phyloP scores from a whole-genome alignment of 2,113 vertebrate genomes.

The Pelmatolapia mariae region DNA sequence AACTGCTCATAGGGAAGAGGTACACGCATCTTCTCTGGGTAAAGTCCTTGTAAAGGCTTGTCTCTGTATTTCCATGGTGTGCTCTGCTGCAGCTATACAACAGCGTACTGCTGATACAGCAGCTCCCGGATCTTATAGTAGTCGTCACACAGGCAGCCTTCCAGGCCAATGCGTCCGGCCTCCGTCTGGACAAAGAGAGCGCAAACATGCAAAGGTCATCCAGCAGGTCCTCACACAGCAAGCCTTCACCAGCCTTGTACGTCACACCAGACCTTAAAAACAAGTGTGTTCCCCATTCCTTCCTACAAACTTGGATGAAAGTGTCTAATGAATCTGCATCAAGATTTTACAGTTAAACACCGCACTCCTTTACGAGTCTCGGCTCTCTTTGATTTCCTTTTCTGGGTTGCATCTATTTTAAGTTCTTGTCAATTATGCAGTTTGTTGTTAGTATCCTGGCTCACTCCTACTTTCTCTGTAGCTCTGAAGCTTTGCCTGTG shows the following conservation, averaged over 20 bases:
- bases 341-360: not conserved
- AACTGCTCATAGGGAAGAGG: slow-evolving; percentile 7
- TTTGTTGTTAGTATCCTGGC: slow-evolving; percentile 37
- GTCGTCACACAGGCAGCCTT: slow-evolving; percentile 97
- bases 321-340: slow-evolving; percentile 1
- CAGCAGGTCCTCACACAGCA: not conserved
- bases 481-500: not conserved
- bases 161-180: slow-evolving; percentile 94
- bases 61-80: slow-evolving; percentile 24
- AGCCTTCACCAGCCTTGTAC: not conserved
- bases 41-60: slow-evolving; percentile 42
- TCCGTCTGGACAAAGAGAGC: slow-evolving; percentile 84
- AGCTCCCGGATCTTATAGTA: slow-evolving; percentile 98
- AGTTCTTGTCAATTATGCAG: slow-evolving; percentile 55
- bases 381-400: slow-evolving; percentile 39
- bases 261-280: not conserved
- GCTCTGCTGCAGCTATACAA: slow-evolving; percentile 75
- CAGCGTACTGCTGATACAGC: slow-evolving; percentile 96
- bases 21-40: slow-evolving; percentile 9
- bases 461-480: not conserved
- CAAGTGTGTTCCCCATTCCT: not conserved
- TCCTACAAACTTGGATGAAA: not conserved
- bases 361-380: not conserved
- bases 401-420: slow-evolving; percentile 57
- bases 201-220: slow-evolving; percentile 10